Base-by-base conservation (phyloP, 2,113 vertebrate species). In the Phasianus colchicus region DNA sequence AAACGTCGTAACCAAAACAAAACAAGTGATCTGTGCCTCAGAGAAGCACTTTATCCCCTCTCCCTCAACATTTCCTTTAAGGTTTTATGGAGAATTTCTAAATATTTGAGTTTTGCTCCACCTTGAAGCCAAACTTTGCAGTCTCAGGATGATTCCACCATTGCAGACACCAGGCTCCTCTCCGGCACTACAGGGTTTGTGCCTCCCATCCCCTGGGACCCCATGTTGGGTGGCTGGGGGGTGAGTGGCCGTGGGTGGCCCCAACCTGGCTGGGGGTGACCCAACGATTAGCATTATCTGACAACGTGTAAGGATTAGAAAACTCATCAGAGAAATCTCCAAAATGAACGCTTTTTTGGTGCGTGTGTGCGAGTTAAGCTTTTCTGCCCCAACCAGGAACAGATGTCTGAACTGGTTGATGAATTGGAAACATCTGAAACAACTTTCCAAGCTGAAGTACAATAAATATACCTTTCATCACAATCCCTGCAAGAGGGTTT, bases 381-480 rank as follows among this genome's bases (percentile, higher is more conserved):
- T 97, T 96, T 96, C 97, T 97, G 94, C 95, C 94, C 96, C 98
- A 98, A 99, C 98, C 97, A 98, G 97, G 98, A 99, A 98, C 99
- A 99, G 99, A 99, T 99, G 98, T 98, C 97, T 95, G 97, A 98
- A 96, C 97, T 97, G 97, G 98, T 97, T 97, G 97, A 98, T 93
- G 98, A 99, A 99, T 98, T 97, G 93, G 98, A 99, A 99, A 98
- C 99, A 99, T 99, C 98, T 99, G 98, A 99, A 99, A 98, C 98
- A 98, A 99, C 98, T 98, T 98, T 98, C 97, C 96, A 85, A 98
- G 97, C 97, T 93, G 97, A 97, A 98, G 97, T 98, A 97, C 98
- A 98, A 98, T 98, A 99, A 99, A 99, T 99, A 98, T 97, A 98
- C 97, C 98, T 99, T 98, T 99, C 98, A 99, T 98, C 98, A 97